Evolutionary conservation across 1,140 invertebrate genomes (phyloP), one percentile per base, ranked within the genome.

Genomic region (Meloidogyne floridensis): DNA sequence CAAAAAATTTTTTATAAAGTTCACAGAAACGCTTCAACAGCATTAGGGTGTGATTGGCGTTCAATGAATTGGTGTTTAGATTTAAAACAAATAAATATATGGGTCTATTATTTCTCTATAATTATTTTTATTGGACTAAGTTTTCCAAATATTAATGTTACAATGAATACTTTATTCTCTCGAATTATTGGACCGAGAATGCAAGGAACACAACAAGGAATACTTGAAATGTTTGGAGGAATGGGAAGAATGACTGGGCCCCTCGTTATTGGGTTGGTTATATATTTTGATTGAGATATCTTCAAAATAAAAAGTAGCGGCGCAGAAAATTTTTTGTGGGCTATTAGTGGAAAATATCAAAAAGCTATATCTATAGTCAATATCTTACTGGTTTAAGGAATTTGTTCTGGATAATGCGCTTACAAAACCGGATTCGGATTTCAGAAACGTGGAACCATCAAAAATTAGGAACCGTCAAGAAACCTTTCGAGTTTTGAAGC

Each of bases 151-250:
- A 80, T 86, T 15, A 86, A 86, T 80, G 47, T 86, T 4, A 80
- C 86, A 1, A 70, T 86, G 80, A 86, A 86, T 65, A 86, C 85
- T 1, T 54, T 86, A 10, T 86, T 82, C 70, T 86, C 86, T 18
- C 75, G 78, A 11, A 87, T 86, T 51, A 87, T 86, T 47, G 85
- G 85, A 6, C 85, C 85, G 3, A 74, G 85, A 32, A 73, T 75
- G 13, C 85, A 86, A 77, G 82, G 47, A 11, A 83, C 83, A 18
- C 80, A 82, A 76, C 85, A 86, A 77, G 85, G 85, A n/a, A 72
- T 86, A 47, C 51, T 86, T 47, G 75, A 83, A 59, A 86, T 86
- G 81, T 80, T 51, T 42, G 82, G 86, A 32, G 72, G 77, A n/a
- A 59, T 70, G 11, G 82, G 75, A 4, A 47, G 85, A 32, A 73